phyloP scores from a whole-genome alignment of 2,113 vertebrate genomes.

The Boulengeromyrus knoepffleri region DNA sequence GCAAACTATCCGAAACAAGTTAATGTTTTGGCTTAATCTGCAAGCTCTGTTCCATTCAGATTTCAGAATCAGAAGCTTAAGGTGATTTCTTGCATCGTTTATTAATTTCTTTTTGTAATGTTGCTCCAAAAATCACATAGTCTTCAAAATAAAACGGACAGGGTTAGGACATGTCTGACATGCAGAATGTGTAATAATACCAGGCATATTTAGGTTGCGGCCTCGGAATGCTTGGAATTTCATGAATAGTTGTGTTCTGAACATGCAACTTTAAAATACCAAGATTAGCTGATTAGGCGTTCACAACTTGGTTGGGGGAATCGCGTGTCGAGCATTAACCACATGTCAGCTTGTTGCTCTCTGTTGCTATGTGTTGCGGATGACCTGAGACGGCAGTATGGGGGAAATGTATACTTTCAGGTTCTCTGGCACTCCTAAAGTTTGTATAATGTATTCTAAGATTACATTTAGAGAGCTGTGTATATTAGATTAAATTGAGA shows the following conservation, averaged over 20 bases:
- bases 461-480: background rate
- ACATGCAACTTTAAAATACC: background rate
- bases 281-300: background rate
- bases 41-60: background rate
- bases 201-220: background rate
- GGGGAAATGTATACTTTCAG: background rate
- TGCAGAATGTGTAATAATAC: background rate
- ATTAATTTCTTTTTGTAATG: background rate
- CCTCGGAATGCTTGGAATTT: background rate
- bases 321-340: background rate
- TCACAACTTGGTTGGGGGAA: background rate
- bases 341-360: background rate
- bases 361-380: background rate
- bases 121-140: background rate
- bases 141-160: background rate
- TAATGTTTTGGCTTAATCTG: background rate
- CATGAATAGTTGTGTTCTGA: background rate
- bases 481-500: background rate
- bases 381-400: background rate
- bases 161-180: background rate
- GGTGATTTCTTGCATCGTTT: background rate
- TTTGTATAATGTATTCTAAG: background rate
- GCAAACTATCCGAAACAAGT: background rate
- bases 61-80: background rate
- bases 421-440: background rate